Conservation (phyloP, 2,888 invertebrate species). For the Nezara viridula region DNA sequence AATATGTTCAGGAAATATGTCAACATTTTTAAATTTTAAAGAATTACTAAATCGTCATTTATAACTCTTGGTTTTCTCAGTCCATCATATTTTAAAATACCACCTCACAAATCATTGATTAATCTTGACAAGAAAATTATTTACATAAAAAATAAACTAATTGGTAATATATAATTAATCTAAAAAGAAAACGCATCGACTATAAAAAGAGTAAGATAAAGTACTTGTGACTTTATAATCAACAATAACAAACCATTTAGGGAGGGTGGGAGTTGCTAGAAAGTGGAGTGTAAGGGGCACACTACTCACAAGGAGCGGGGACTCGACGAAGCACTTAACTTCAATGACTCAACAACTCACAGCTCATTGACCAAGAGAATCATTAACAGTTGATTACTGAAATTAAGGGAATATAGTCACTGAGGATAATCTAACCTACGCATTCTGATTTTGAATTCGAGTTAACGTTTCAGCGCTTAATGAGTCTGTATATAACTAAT, state of each 20-base stretch:
- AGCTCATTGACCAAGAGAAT: neutral
- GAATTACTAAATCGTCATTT: too few relatives aligned
- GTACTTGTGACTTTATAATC: too few relatives aligned
- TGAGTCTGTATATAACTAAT: neutral
- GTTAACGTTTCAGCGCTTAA: neutral
- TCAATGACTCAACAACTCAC: slow-evolving; percentile 25
- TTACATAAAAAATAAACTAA: too few relatives aligned
- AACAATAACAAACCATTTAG: neutral
- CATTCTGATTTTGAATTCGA: neutral
- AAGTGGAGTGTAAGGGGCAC: neutral
- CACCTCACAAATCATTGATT: too few relatives aligned
- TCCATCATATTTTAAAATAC: too few relatives aligned
- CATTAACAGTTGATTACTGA: neutral
- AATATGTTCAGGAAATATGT: too few relatives aligned
- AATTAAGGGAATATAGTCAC: neutral
- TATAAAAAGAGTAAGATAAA: too few relatives aligned
- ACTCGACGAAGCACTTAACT: slow-evolving; percentile 3
- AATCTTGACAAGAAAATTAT: too few relatives aligned
- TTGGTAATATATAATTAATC: too few relatives aligned
- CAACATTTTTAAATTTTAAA: too few relatives aligned
- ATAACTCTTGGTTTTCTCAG: too few relatives aligned
- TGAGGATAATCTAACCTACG: neutral
- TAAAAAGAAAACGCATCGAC: too few relatives aligned
- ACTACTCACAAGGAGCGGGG: neutral
- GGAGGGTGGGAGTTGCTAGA: neutral